These are phyloP conservation scores for Passer montanus DNA, from an alignment of 2,113 vertebrate species.

Conservation along the genomic window DNA sequence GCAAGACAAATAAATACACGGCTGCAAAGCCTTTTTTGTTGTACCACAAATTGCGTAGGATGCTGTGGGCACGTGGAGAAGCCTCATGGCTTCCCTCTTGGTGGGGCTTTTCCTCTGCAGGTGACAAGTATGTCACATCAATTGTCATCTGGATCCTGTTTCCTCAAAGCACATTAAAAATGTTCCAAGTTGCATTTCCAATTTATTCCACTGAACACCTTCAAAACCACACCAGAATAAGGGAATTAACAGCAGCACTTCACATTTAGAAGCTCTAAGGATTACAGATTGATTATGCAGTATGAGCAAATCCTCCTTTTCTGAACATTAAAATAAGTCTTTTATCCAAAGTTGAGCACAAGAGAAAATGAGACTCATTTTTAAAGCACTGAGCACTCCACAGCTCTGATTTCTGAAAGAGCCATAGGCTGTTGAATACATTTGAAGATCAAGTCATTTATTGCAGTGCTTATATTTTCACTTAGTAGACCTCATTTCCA, in stretches of 20 bases:
- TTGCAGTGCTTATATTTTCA: background rate
- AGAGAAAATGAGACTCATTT: slow-evolving; percentile 16
- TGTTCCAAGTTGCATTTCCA: background rate
- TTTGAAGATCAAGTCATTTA: background rate
- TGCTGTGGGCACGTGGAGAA: background rate
- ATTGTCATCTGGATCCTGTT: slow-evolving; percentile 2
- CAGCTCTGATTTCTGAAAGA: background rate
- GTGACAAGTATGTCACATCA: background rate
- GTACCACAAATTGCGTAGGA: background rate
- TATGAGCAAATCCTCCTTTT: background rate
- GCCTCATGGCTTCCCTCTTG: background rate
- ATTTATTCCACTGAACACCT: background rate
- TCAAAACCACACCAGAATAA: background rate
- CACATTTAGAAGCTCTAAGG: background rate
- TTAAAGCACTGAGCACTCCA: background rate
- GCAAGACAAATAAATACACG: background rate
- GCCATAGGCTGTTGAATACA: background rate
- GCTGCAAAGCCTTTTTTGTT: background rate
- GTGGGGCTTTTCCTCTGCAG: background rate
- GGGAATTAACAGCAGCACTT: background rate
- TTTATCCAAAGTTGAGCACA: background rate
- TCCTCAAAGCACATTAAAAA: background rate
- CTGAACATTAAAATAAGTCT: background rate
- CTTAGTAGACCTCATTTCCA: background rate
- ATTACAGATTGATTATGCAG: background rate